These are phyloP conservation scores for Tetramorium alpestre DNA, from an alignment of 1,140 invertebrate genomes.

Conservation along the genomic window DNA sequence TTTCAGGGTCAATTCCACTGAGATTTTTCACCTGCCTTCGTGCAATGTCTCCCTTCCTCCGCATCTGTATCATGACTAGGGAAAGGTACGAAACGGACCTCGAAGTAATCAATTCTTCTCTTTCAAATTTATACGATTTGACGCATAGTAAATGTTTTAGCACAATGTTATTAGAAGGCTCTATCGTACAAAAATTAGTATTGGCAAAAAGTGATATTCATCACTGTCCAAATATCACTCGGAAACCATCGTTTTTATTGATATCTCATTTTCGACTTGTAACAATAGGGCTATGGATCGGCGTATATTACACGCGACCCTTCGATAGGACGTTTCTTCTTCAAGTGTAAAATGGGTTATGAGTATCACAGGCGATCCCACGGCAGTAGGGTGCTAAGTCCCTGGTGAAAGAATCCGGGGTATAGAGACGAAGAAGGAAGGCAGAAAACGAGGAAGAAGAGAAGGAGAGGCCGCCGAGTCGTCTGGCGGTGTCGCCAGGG, in stretches of 20 bases:
- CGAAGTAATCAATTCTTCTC: not conserved
- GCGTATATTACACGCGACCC: not conserved
- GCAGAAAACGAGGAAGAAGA: not conserved
- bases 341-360: slow-evolving; percentile 71
- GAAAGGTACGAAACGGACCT: not conserved
- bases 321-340: slow-evolving; percentile 49
- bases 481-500: slow-evolving; percentile 64
- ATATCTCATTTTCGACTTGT: not conserved
- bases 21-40: slow-evolving; percentile 33
- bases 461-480: slow-evolving; percentile 22
- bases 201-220: not conserved
- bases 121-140: slow-evolving; percentile 5
- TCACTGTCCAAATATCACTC: not conserved
- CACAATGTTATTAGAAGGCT: not conserved
- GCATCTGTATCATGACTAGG: not conserved
- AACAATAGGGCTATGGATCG: not conserved
- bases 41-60: not conserved
- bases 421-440: slow-evolving; percentile 18
- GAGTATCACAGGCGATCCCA: slow-evolving; percentile 62
- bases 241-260: not conserved
- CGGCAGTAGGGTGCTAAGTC: slow-evolving; percentile 55
- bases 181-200: not conserved
- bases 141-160: not conserved
- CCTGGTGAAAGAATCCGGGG: slow-evolving; percentile 63
- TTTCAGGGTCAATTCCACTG: slow-evolving; percentile 29